These are phyloP conservation scores for Rhea pennata DNA, from an alignment of 2,113 vertebrate genomes.

Conservation along the genomic window DNA sequence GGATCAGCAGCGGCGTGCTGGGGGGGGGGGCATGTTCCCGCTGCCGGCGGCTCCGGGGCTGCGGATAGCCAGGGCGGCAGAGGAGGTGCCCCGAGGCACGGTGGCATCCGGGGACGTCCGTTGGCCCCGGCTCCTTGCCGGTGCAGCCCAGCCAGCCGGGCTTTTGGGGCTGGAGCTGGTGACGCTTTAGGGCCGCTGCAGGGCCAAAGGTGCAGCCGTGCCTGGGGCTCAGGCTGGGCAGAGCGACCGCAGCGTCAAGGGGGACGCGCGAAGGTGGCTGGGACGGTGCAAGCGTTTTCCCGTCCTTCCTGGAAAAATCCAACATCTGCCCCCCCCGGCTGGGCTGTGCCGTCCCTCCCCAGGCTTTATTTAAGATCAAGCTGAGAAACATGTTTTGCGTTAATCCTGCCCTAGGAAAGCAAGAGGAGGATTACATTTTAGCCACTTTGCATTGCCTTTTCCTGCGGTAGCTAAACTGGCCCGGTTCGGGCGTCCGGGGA, in stretches of 20 bases:
- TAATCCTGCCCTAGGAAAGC: not conserved
- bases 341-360: not conserved
- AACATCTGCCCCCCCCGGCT: not conserved
- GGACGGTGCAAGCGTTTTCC: not conserved
- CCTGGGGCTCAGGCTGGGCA: not conserved
- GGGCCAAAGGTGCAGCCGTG: not conserved
- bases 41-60: too few species aligned
- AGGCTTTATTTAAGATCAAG: not conserved
- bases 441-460: too few species aligned
- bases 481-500: not conserved
- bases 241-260: not conserved
- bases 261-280: not conserved
- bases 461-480: too few species aligned
- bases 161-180: fast-evolving
- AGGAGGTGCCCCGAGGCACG: too few species aligned
- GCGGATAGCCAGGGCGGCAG: too few species aligned
- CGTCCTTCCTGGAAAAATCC: not conserved
- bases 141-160: not conserved
- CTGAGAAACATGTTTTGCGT: not conserved
- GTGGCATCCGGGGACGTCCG: too few species aligned
- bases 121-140: too few species aligned
- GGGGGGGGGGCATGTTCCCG: too few species aligned
- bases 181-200: not conserved
- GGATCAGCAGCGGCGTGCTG: too few species aligned
- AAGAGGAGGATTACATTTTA: too few species aligned